Conservation (phyloP, 2,113 vertebrate species). For the Salvator merianae region DNA sequence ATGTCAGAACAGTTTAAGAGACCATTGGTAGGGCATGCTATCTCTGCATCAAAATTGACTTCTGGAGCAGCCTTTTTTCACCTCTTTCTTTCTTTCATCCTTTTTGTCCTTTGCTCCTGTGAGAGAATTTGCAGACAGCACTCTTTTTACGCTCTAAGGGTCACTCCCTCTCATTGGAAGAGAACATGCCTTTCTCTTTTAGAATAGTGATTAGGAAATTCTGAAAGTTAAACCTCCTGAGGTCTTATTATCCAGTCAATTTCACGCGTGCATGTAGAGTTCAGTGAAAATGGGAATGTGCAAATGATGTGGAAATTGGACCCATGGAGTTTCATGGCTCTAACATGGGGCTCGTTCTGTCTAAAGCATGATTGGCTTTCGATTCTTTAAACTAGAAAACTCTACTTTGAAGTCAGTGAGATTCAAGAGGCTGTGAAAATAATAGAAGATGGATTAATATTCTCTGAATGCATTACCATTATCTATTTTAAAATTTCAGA, state of each 20-base stretch:
- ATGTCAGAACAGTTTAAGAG: not conserved
- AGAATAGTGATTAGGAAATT: slow-evolving; percentile 27
- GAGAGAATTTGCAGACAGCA: not conserved
- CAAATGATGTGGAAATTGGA: slow-evolving; percentile 16
- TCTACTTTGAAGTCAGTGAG: not conserved
- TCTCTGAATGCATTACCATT: not conserved
- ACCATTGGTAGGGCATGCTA: not conserved
- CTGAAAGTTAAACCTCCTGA: slow-evolving; percentile 36
- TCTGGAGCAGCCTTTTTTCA: not conserved
- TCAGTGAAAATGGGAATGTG: not conserved
- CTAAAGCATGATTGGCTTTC: not conserved
- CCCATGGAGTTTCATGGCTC: not conserved
- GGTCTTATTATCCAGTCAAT: slow-evolving; percentile 16
- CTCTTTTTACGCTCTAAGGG: not conserved
- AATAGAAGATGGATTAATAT: not conserved
- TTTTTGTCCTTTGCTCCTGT: too few species aligned
- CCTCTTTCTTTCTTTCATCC: not conserved
- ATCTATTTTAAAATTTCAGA: not conserved
- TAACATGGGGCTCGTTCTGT: not conserved
- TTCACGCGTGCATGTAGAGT: not conserved
- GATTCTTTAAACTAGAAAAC: slow-evolving; percentile 27
- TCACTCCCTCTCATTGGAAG: slow-evolving; percentile 1
- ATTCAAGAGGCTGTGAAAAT: not conserved
- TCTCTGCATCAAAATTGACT: not conserved
- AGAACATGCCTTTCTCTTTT: slow-evolving; percentile 5